Conservation (phyloP, 2,113 vertebrate species). For the Megalops atlanticus region DNA sequence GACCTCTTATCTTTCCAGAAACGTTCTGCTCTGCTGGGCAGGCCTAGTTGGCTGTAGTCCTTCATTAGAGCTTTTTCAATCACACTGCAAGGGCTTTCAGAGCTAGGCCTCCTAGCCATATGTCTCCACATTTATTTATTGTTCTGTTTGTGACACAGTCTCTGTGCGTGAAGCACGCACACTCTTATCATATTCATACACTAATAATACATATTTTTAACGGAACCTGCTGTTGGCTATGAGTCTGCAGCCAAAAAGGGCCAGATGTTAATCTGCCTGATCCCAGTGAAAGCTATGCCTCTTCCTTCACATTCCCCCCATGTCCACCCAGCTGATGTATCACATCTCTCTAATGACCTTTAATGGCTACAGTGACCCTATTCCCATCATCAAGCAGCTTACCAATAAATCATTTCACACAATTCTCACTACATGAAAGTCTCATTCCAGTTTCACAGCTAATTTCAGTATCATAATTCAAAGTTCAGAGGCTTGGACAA, state of each 20-base stretch:
- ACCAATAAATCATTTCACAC: neutral
- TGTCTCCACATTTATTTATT: neutral
- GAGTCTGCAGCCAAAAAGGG: neutral
- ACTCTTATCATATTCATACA: too few species aligned
- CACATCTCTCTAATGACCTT: neutral
- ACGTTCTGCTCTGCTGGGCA: neutral
- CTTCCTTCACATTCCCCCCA: neutral
- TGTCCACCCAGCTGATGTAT: neutral
- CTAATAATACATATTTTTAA: too few species aligned
- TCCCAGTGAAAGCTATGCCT: too few species aligned
- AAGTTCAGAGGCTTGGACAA: too few species aligned
- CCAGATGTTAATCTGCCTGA: too few species aligned
- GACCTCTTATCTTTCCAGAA: neutral
- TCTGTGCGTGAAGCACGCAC: too few species aligned
- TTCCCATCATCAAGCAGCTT: neutral
- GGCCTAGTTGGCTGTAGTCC: too few species aligned
- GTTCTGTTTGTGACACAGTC: too few species aligned
- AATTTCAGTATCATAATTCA: too few species aligned
- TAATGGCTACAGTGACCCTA: neutral
- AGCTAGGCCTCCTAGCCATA: neutral
- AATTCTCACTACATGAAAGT: neutral
- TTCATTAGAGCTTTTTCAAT: neutral
- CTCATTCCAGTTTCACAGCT: too few species aligned
- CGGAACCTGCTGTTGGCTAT: neutral
- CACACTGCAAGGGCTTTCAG: neutral